Percentiles rank a stretch among this genome's conserved stretches.
phyloP scores from a whole-genome alignment of 2,113 vertebrate species.

The Phrynocephalus versicolor region DNA sequence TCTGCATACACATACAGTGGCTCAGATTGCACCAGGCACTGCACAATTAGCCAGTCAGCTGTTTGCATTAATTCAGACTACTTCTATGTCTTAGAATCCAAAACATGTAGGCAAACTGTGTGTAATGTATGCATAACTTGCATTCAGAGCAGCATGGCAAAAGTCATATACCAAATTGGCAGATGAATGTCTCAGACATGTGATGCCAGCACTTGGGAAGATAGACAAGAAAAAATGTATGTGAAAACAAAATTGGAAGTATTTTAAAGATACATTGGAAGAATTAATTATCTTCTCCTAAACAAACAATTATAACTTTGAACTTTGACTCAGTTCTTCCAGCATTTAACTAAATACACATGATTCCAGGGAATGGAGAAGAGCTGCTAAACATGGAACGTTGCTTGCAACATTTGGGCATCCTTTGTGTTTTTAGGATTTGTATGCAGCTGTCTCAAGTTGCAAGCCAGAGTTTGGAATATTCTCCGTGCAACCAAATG shows the following conservation, averaged over 20 bases:
- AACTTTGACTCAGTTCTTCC: neutral
- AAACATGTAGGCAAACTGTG: neutral
- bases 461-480: neutral
- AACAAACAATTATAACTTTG: neutral
- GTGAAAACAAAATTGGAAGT: neutral
- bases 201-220: neutral
- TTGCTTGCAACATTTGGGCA: too few relatives aligned
- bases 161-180: neutral
- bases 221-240: neutral
- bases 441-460: neutral
- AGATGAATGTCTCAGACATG: neutral
- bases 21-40: neutral
- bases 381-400: too few relatives aligned
- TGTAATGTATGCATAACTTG: neutral
- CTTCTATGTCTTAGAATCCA: too few relatives aligned
- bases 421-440: neutral
- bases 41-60: neutral
- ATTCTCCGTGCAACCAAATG: neutral
- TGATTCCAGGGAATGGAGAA: neutral
- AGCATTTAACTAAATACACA: neutral
- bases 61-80: too few relatives aligned
- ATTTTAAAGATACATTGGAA: neutral
- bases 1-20: neutral
- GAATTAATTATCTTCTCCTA: neutral
- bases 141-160: neutral